Conservation (phyloP, 37 sponge, comb jelly and placozoan species). For the Mnemiopsis leidyi region DNA sequence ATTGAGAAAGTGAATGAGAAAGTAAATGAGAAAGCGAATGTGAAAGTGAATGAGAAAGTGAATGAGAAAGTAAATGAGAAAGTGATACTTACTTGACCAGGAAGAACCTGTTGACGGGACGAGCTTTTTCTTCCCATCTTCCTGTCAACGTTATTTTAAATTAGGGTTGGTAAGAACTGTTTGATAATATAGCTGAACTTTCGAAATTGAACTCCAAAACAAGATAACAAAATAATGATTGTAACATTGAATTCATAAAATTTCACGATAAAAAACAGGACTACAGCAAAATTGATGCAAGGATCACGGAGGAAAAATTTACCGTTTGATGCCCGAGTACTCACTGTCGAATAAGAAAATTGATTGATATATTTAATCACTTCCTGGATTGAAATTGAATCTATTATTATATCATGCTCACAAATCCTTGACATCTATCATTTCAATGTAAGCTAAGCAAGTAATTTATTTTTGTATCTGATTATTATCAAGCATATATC, state of each 20-base stretch:
- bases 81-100: neutral
- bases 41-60: neutral
- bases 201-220: too few relatives aligned
- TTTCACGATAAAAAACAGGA: too few relatives aligned
- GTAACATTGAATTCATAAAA: too few relatives aligned
- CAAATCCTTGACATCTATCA: neutral
- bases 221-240: too few relatives aligned
- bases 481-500: neutral
- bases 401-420: neutral
- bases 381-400: neutral
- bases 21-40: neutral
- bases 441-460: neutral
- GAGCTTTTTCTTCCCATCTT: neutral
- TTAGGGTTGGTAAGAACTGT: too few relatives aligned
- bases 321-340: neutral
- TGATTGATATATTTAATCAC: neutral
- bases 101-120: neutral
- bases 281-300: too few relatives aligned
- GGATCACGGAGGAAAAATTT: too few relatives aligned
- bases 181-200: too few relatives aligned
- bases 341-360: neutral
- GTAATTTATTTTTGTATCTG: neutral
- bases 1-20: neutral
- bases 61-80: neutral
- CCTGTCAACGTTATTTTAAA: too few relatives aligned